Conservation (phyloP, 2,113 vertebrate species). For the Solea senegalensis region DNA sequence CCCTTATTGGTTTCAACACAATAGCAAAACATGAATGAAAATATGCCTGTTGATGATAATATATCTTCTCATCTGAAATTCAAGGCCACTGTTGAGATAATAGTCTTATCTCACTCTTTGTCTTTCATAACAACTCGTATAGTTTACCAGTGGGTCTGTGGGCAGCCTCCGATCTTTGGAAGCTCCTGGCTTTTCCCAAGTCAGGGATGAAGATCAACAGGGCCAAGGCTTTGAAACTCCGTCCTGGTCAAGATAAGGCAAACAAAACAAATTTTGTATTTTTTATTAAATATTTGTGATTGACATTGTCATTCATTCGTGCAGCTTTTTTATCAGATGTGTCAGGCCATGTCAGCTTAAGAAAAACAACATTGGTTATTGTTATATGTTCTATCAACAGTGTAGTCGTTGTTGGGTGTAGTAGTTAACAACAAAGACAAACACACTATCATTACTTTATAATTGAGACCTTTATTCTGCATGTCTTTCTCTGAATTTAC, state of each 20-base stretch:
- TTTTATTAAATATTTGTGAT: neutral
- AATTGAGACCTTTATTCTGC: neutral
- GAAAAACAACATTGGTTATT: neutral
- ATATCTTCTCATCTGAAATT: neutral
- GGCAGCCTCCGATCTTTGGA: neutral
- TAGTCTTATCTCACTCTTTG: neutral
- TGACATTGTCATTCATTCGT: neutral
- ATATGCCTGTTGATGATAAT: neutral
- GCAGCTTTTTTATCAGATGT: too few relatives aligned
- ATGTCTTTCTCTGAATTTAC: neutral
- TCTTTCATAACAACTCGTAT: slow-evolving; percentile 28
- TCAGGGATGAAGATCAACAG: neutral
- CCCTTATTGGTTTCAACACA: too few relatives aligned
- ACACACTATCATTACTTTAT: neutral
- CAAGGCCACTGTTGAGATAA: neutral
- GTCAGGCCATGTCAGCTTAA: too few relatives aligned
- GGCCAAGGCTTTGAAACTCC: neutral
- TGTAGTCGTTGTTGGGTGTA: neutral
- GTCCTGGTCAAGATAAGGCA: slow-evolving; percentile 14
- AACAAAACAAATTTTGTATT: neutral
- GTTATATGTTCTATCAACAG: neutral
- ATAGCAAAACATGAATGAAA: neutral
- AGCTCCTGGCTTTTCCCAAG: neutral
- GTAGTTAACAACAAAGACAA: neutral
- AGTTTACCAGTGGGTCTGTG: neutral